These are phyloP conservation scores for Hephaestus fuliginosus DNA, from an alignment of 2,797 vertebrate genomes.

Conservation along the genomic window DNA sequence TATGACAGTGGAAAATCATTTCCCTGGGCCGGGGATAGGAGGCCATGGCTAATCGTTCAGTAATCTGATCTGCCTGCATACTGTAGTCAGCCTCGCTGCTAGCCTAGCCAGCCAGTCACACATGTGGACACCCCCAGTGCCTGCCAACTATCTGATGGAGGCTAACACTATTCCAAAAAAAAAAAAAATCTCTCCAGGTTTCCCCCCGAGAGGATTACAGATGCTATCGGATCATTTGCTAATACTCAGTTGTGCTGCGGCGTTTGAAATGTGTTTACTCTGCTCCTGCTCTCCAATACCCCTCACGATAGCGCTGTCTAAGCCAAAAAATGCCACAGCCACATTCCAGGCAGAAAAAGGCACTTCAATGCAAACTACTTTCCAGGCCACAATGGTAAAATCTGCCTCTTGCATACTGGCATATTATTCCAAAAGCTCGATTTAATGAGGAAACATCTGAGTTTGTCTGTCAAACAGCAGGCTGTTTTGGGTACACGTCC, in stretches of 20 bases:
- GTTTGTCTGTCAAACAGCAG: conserved; percentile 56
- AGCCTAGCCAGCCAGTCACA: conserved; percentile 76
- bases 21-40: conserved; percentile 80
- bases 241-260: conserved; percentile 76
- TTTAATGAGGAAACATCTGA: conserved; percentile 62
- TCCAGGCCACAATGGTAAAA: conserved; percentile 24
- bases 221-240: conserved; percentile 82
- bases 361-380: conserved; percentile 44
- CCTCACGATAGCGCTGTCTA: conserved; percentile 40
- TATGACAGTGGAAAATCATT: conserved; percentile 88
- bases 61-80: conserved; percentile 86
- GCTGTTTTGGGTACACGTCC: conserved; percentile 58
- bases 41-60: conserved; percentile 86
- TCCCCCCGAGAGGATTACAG: conserved; percentile 79
- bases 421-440: conserved; percentile 41
- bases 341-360: conserved; percentile 55
- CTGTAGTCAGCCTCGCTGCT: conserved; percentile 75
- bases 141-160: conserved; percentile 79
- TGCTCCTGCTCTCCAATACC: conserved; percentile 62
- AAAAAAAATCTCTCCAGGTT: conserved; percentile 81
- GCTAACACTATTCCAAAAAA: conserved; percentile 74
- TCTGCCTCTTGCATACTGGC: conserved; percentile 7
- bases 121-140: conserved; percentile 77
- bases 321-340: conserved; percentile 67
- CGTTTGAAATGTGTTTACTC: conserved; percentile 80